Percentiles rank a stretch among this genome's conserved stretches.
Evolutionary conservation across 2,888 invertebrate genomes (phyloP).

Genomic region (Sesia bembeciformis): DNA sequence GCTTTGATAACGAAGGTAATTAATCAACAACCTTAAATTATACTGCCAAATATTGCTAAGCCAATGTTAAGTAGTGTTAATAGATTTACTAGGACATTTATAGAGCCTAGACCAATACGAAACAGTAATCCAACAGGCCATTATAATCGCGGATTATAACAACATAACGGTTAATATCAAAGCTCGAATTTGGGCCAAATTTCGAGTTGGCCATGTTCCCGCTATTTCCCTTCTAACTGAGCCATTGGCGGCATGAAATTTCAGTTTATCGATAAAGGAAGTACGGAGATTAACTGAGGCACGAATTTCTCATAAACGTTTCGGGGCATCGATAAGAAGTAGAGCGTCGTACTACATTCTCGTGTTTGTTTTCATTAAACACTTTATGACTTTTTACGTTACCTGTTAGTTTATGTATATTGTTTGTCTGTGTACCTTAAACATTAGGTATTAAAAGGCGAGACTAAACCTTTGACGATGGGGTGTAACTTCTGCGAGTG

Average conservation of each 20-base stretch:
- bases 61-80: no score
- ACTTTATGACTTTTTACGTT: neutral
- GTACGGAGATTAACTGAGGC: slow-evolving; percentile 54
- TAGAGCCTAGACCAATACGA: no score
- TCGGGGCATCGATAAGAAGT: slow-evolving; percentile 45
- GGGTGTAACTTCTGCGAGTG: no score
- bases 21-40: no score
- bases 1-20: no score
- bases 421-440: no score
- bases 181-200: neutral
- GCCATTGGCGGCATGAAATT: slow-evolving; percentile 34
- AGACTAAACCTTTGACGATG: no score
- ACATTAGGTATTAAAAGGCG: no score
- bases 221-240: slow-evolving; percentile 22
- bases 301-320: slow-evolving; percentile 64
- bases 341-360: neutral
- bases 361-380: neutral
- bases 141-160: neutral
- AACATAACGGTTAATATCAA: neutral
- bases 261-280: slow-evolving; percentile 63
- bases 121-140: neutral
- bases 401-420: no score
- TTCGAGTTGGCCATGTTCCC: slow-evolving; percentile 6
- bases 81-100: no score
- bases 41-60: no score